Evolutionary conservation across 2,888 invertebrate species (phyloP).

Genomic region (Yponomeuta malinellus): DNA sequence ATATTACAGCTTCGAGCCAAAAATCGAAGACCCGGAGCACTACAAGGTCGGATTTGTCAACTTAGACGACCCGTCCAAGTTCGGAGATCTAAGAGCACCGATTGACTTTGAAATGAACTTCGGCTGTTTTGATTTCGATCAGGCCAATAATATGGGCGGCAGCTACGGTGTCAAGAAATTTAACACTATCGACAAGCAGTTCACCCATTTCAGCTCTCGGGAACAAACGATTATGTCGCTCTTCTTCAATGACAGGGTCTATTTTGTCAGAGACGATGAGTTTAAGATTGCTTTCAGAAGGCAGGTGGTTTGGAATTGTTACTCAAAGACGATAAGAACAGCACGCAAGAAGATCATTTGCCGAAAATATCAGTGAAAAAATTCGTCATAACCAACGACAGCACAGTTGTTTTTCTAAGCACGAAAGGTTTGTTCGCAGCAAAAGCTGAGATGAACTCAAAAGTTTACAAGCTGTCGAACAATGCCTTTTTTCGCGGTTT

Average conservation of each 20-base stretch:
- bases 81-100: conserved; percentile 34
- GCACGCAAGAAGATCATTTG: no score
- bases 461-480: conserved; percentile 43
- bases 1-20: conserved; percentile 56
- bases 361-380: conserved; percentile 26
- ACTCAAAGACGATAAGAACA: conserved; percentile 27
- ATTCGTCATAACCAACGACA: no score
- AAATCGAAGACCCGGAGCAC: conserved; percentile 49
- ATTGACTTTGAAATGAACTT: no score
- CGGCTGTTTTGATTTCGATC: conserved; percentile 53
- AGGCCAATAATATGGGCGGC: conserved; percentile 54
- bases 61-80: conserved; percentile 33
- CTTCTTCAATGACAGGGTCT: conserved; percentile 50
- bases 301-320: conserved; percentile 45
- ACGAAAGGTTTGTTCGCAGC: no score
- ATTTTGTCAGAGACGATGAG: conserved; percentile 42
- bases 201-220: conserved; percentile 47
- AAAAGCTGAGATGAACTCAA: conserved; percentile 23
- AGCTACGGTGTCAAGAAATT: conserved; percentile 50
- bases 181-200: conserved; percentile 34
- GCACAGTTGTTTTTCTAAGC: no score
- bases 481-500: conserved; percentile 50
- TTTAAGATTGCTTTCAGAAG: conserved; percentile 23
- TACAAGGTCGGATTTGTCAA: conserved; percentile 54
- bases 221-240: conserved; percentile 47